These are phyloP conservation scores for Bagarius yarrelli DNA, from an alignment of 2,113 vertebrate genomes.

Conservation along the genomic window DNA sequence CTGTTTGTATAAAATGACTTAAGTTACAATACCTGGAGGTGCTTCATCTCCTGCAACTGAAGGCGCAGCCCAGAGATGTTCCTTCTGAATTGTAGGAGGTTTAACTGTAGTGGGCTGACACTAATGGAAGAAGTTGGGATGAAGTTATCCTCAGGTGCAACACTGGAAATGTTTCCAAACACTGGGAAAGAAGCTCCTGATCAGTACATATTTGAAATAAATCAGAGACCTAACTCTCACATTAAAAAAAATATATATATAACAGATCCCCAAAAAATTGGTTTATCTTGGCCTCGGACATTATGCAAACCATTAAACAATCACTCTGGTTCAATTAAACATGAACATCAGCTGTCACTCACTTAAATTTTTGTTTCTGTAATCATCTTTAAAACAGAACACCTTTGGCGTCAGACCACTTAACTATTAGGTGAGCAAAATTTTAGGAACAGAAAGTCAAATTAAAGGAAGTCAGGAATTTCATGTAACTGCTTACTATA, in stretches of 20 bases:
- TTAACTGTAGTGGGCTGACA: constrained; percentile 73
- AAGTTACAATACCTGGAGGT: constrained; percentile 81
- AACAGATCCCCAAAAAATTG: too few species aligned
- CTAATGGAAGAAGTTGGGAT: constrained; percentile 45
- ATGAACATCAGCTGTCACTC: neutral
- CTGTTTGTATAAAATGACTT: neutral
- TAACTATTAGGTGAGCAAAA: neutral
- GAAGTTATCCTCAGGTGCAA: constrained; percentile 60
- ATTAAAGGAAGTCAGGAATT: too few species aligned
- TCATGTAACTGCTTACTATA: too few species aligned
- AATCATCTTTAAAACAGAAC: neutral
- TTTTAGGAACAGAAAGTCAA: neutral
- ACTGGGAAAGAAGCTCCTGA: constrained; percentile 74
- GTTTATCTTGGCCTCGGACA: too few species aligned
- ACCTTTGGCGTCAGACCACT: neutral
- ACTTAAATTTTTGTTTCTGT: neutral
- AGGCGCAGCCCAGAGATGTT: constrained; percentile 84
- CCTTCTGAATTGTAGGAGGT: constrained; percentile 82
- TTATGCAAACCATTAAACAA: neutral
- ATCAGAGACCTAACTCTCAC: neutral
- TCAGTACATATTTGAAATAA: neutral
- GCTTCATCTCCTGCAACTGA: constrained; percentile 91
- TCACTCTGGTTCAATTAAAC: neutral
- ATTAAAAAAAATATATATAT: too few species aligned
- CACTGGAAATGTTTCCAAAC: constrained; percentile 62